These are phyloP conservation scores for Arctopsyche grandis DNA, from an alignment of 1,140 invertebrate genomes.

Conservation along the genomic window DNA sequence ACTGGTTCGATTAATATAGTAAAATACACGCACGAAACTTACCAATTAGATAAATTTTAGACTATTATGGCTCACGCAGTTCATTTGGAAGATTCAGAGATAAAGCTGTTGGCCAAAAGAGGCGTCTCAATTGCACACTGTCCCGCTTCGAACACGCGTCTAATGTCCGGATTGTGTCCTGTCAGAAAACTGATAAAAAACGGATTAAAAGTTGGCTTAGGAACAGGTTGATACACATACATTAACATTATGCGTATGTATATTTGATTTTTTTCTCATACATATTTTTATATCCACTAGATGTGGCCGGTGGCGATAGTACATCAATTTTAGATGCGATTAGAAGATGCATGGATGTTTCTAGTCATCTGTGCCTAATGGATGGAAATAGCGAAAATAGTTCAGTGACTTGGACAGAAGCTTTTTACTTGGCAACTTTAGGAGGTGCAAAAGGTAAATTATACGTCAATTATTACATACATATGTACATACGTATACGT, in stretches of 20 bases:
- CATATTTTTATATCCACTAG: constrained; percentile 63
- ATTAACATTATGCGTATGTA: background rate
- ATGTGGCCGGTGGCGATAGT: constrained; percentile 84
- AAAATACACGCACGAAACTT: background rate
- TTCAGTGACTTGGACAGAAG: constrained; percentile 78
- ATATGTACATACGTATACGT: background rate
- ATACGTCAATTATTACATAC: no score
- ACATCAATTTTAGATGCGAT: constrained; percentile 82
- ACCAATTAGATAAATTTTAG: constrained; percentile 56
- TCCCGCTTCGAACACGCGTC: constrained; percentile 84
- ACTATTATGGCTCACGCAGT: constrained; percentile 83
- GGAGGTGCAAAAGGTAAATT: constrained; percentile 83
- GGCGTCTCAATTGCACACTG: constrained; percentile 83
- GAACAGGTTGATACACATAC: constrained; percentile 73
- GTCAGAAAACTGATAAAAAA: constrained; percentile 72
- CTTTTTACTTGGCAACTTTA: constrained; percentile 85
- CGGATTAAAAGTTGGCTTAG: constrained; percentile 82
- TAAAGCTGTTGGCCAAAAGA: constrained; percentile 71
- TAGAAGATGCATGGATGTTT: constrained; percentile 76
- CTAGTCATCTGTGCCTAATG: constrained; percentile 69
- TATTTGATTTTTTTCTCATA: background rate
- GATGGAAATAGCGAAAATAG: constrained; percentile 56
- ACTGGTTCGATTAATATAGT: no score
- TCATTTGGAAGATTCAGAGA: constrained; percentile 77
- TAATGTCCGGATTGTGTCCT: constrained; percentile 87